phyloP scores from a whole-genome alignment of 2,888 invertebrate genomes.

The Perithous albicinctus region DNA sequence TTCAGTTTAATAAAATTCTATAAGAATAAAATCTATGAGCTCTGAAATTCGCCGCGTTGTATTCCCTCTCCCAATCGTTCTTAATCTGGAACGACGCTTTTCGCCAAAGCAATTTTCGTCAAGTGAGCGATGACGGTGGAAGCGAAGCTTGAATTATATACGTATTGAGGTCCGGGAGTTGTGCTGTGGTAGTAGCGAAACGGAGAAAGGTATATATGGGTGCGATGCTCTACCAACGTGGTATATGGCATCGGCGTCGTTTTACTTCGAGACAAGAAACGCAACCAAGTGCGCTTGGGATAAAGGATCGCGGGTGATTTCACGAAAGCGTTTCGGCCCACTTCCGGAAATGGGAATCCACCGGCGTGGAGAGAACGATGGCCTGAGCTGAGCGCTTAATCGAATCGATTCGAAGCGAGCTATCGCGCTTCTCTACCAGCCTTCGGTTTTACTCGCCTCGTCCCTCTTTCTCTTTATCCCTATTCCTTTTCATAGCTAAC shows the following conservation, averaged over 20 bases:
- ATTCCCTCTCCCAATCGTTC: slow-evolving; percentile 7
- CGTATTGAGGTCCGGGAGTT: background rate
- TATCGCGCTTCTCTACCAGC: background rate
- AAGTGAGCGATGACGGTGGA: background rate
- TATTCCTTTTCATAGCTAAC: background rate
- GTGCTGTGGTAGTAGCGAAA: background rate
- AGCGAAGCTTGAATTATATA: slow-evolving; percentile 32
- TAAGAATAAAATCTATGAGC: background rate
- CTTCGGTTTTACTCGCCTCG: background rate
- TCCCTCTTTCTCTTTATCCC: slow-evolving; percentile 2
- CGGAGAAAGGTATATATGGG: background rate
- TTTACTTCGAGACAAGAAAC: slow-evolving; percentile 43
- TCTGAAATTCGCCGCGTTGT: background rate
- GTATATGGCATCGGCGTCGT: background rate
- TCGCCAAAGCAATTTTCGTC: slow-evolving; percentile 54
- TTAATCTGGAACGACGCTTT: slow-evolving; percentile 43
- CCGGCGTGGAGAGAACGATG: slow-evolving; percentile 30
- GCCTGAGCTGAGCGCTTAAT: slow-evolving; percentile 58
- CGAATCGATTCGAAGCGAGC: slow-evolving; percentile 61
- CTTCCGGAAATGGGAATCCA: slow-evolving; percentile 64
- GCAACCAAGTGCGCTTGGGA: slow-evolving; percentile 52
- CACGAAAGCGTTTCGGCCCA: slow-evolving; percentile 60
- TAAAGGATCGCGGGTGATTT: slow-evolving; percentile 64
- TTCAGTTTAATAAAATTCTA: too few relatives aligned
- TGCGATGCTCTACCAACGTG: background rate